phyloP scores from a whole-genome alignment of 2,888 invertebrate species.

The Zaprionus obscuricornis region DNA sequence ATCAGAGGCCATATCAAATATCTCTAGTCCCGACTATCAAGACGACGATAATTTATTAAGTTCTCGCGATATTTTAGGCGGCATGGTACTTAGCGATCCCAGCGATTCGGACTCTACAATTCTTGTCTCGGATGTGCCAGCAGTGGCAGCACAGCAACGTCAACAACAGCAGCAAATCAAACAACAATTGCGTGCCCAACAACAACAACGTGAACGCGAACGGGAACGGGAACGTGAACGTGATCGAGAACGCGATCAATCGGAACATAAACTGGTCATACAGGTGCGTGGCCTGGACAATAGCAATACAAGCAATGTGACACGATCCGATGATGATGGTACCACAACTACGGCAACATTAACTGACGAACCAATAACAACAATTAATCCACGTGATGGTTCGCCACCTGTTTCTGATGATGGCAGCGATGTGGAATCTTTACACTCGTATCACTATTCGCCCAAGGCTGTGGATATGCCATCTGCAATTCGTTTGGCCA shows the following conservation, averaged over 20 bases:
- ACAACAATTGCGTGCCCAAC: constrained; percentile 70
- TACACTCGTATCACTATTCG: constrained; percentile 96
- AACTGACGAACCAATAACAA: constrained; percentile 80
- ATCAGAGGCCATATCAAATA: constrained; percentile 94
- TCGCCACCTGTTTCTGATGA: constrained; percentile 87
- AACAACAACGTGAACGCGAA: constrained; percentile 72
- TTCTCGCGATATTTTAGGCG: constrained; percentile 89
- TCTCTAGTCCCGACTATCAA: constrained; percentile 95
- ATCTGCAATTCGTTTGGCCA: constrained; percentile 96
- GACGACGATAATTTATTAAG: constrained; percentile 92
- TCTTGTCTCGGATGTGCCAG: constrained; percentile 92
- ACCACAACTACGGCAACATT: too few species aligned
- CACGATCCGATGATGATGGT: constrained; percentile 83
- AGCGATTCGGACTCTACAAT: constrained; percentile 95
- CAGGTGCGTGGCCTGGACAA: constrained; percentile 86
- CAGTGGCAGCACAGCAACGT: constrained; percentile 81
- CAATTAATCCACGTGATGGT: constrained; percentile 53
- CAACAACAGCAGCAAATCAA: constrained; percentile 80
- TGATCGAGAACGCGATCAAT: constrained; percentile 83
- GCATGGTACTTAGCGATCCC: constrained; percentile 94
- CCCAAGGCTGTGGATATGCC: constrained; percentile 98
- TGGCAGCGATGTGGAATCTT: constrained; percentile 94
- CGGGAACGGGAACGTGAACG: constrained; percentile 83
- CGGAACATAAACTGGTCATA: constrained; percentile 92
- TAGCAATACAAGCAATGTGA: constrained; percentile 60